Conservation (phyloP, 2,113 vertebrate genomes). For the Pongo abelii region DNA sequence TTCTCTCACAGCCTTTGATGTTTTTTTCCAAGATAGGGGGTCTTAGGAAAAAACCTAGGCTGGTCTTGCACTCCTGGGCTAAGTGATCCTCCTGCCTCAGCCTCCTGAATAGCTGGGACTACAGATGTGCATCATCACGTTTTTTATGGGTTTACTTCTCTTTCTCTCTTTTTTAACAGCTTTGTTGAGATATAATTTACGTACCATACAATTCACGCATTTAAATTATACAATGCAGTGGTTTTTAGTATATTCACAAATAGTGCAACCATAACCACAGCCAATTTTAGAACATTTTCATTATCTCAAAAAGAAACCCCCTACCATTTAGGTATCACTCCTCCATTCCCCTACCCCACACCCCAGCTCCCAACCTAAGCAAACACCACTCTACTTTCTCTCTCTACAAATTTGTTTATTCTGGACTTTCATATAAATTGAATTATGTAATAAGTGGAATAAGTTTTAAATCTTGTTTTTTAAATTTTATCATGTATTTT, state of each 20-base stretch:
- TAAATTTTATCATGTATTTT: neutral
- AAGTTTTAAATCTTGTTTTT: too few species aligned
- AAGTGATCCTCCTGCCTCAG: neutral
- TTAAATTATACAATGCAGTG: neutral
- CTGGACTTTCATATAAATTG: neutral
- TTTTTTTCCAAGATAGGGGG: too few species aligned
- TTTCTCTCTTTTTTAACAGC: neutral
- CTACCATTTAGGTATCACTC: neutral
- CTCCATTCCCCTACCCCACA: too few species aligned
- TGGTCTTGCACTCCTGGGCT: neutral
- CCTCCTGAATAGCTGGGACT: neutral
- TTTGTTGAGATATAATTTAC: neutral
- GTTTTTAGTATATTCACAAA: neutral
- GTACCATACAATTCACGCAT: neutral
- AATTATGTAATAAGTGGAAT: neutral
- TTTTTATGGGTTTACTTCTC: neutral
- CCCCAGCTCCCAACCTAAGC: neutral
- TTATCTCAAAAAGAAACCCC: neutral
- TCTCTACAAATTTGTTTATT: neutral
- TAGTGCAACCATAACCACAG: neutral
- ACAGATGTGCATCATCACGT: neutral
- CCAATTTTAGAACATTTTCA: neutral
- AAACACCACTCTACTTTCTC: neutral
- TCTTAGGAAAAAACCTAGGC: neutral
- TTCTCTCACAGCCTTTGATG: too few species aligned